Evolutionary conservation across 2,797 vertebrate genomes (phyloP).

Genomic region (Paramormyrops hopkinsi): DNA sequence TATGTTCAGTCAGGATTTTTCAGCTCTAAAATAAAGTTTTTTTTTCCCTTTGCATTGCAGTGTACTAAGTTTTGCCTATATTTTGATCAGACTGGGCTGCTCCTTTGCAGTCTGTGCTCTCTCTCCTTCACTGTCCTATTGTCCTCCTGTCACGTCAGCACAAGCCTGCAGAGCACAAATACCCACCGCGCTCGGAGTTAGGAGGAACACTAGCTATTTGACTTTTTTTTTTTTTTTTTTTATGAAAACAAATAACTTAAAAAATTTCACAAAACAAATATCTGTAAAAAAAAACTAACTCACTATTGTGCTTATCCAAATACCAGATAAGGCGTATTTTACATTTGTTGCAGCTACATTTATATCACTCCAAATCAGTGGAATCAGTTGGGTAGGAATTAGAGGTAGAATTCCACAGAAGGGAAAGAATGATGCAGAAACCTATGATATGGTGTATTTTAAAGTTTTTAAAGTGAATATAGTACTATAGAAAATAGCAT

Average conservation of each 20-base stretch:
- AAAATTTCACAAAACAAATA: not conserved
- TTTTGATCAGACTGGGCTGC: not conserved
- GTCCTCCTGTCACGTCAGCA: not conserved
- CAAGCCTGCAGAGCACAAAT: not conserved
- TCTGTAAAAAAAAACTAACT: not conserved
- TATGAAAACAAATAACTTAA: not conserved
- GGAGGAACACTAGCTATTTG: not conserved
- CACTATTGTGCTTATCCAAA: not conserved
- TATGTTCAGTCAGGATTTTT: not conserved
- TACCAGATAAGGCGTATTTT: not conserved
- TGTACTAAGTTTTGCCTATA: not conserved
- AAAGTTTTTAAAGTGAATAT: not conserved
- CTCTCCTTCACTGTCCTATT: not conserved
- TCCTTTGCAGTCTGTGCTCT: not conserved
- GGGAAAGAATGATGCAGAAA: not conserved
- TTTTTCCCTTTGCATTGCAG: not conserved
- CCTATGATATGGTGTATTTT: not conserved
- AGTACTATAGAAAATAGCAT: not conserved
- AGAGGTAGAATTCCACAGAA: not conserved
- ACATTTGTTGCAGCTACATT: not conserved
- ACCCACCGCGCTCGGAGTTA: not conserved
- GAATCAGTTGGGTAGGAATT: not conserved
- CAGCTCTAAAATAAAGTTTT: not conserved
- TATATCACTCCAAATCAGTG: not conserved
- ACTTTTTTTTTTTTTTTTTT: not conserved